phyloP scores from a whole-genome alignment of 30 jellyfish, hydroid and myxozoan species.

The Aurelia coerulea region DNA sequence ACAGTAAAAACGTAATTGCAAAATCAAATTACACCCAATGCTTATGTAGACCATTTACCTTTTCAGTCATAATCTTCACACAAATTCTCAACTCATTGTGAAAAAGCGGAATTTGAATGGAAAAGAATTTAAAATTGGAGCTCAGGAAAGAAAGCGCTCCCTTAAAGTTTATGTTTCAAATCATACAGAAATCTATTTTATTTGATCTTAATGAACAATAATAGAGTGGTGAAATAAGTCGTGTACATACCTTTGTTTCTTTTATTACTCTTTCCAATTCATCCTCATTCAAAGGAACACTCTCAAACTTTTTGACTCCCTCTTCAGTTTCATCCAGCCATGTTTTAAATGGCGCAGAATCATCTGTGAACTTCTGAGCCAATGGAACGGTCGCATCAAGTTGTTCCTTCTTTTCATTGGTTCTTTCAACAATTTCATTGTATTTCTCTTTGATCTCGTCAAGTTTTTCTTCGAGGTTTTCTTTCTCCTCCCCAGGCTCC shows the following conservation, averaged over 20 bases:
- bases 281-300: conserved; percentile 58
- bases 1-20: not conserved
- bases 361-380: conserved; percentile 68
- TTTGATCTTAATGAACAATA: too few relatives aligned
- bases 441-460: conserved; percentile 59
- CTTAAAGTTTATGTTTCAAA: too few relatives aligned
- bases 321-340: conserved; percentile 76
- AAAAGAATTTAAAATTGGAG: too few relatives aligned
- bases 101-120: too few relatives aligned
- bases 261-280: conserved; percentile 50
- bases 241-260: conserved; percentile 52
- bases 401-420: conserved; percentile 51
- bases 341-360: conserved; percentile 19
- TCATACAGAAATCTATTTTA: too few relatives aligned
- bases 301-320: conserved; percentile 34
- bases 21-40: too few relatives aligned
- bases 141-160: too few relatives aligned
- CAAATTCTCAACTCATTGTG: too few relatives aligned
- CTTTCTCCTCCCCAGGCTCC: conserved; percentile 81
- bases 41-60: too few relatives aligned
- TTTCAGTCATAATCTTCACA: too few relatives aligned
- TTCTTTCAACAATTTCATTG: conserved; percentile 39
- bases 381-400: conserved; percentile 41
- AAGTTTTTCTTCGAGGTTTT: conserved; percentile 32
- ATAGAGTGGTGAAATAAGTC: too few relatives aligned